Evolutionary conservation across 2,797 vertebrate species (phyloP), one percentile per base, ranked within the genome.

Genomic region (Bufotes viridis): DNA sequence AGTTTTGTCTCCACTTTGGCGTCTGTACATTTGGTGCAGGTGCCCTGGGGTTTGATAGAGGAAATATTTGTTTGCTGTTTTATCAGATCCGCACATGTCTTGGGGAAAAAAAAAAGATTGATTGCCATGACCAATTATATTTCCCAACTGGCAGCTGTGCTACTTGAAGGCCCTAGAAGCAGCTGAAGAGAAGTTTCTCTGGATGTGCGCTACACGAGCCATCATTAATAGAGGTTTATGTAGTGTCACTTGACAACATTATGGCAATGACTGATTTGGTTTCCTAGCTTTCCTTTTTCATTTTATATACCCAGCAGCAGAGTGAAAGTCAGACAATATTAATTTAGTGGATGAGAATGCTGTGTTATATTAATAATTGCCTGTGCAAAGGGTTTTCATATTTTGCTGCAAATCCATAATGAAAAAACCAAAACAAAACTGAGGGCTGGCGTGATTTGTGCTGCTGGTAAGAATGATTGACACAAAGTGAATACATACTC

Each of bases 401-500:
- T 91, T 93, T 92, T 89, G 82, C 49, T 14, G 49, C 92, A 90
- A 91, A 91, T 90, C 90, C 90, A 82, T 87, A 58, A 12, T 88
- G 89, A 91, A 87, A 75, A 81, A 92, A 42, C 2, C 34, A 42
- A 91, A 83, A 82, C 60, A 51, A 51, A 11, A 91, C 94, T 93
- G 89, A 82, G 91, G 91, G 90, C 0, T 86, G 78, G 82, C 90
- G 87, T 91, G 90, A 90, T 88, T 90, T 89, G 65, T 61, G 89
- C 87, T 90, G 69, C 83, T 87, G 42, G 42, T 88, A 81, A 89
- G 90, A 90, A 78, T 91, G 91, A 92, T 90, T 92, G 93, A 91
- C 90, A 84, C 34, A 88, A 88, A 93, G 91, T 92, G 88, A 92
- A 93, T 90, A 91, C 93, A 91, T 91, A 90, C 78, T 90, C 87